Percentiles rank a stretch among this genome's conserved stretches.
Evolutionary conservation across 1,140 invertebrate species (phyloP).

Genomic region (Hyphantria cunea): DNA sequence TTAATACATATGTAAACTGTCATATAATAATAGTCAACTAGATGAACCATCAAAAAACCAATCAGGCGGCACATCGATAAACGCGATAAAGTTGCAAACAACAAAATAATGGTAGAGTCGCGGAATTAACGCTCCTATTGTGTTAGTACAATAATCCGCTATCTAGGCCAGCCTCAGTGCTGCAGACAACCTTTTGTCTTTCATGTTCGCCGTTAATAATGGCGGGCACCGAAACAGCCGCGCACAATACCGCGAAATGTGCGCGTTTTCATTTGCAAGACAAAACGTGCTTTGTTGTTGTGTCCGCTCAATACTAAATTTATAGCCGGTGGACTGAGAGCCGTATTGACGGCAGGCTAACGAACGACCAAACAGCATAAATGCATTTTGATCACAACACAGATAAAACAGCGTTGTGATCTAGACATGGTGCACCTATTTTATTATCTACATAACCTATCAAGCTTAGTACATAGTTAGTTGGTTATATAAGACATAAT

Average conservation of each 20-base stretch:
- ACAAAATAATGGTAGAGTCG: slow-evolving; percentile 79
- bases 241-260: slow-evolving; percentile 81
- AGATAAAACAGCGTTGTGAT: slow-evolving; percentile 3
- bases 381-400: slow-evolving; percentile 70
- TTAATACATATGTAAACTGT: no score
- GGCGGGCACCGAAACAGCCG: slow-evolving; percentile 80
- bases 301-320: slow-evolving; percentile 80
- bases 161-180: slow-evolving; percentile 81
- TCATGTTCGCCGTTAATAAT: slow-evolving; percentile 82
- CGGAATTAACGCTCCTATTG: slow-evolving; percentile 81
- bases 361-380: slow-evolving; percentile 69
- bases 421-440: not conserved
- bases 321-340: slow-evolving; percentile 76
- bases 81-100: slow-evolving; percentile 79
- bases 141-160: slow-evolving; percentile 81
- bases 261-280: slow-evolving; percentile 82
- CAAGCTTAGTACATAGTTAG: not conserved
- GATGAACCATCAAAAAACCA: slow-evolving; percentile 49
- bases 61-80: slow-evolving; percentile 68
- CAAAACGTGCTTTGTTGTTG: slow-evolving; percentile 80
- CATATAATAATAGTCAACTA: slow-evolving; percentile 42
- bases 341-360: slow-evolving; percentile 75
- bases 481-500: no score
- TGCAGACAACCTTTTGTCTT: slow-evolving; percentile 82
- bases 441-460: not conserved